Evolutionary conservation across 2,888 invertebrate genomes (phyloP).

Genomic region (Dexiosoma caninum): DNA sequence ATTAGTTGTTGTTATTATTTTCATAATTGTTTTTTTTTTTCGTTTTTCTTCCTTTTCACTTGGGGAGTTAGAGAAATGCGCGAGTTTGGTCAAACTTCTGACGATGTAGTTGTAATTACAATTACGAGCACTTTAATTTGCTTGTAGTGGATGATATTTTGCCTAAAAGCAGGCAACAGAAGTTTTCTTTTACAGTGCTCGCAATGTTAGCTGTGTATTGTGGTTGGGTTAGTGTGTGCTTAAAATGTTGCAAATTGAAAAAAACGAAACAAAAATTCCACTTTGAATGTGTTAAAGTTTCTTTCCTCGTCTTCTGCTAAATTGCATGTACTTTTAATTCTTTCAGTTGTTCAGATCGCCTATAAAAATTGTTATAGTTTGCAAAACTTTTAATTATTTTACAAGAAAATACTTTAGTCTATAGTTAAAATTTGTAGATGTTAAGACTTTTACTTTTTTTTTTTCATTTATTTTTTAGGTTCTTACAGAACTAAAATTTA

Average conservation of each 20-base stretch:
- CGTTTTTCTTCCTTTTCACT: slow-evolving; percentile 18
- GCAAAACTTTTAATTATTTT: slow-evolving; percentile 42
- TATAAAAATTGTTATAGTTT: slow-evolving; percentile 39
- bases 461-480: neutral
- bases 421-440: too few relatives aligned
- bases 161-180: slow-evolving; percentile 19
- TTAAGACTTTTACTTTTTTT: neutral
- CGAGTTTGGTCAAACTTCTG: slow-evolving; percentile 44
- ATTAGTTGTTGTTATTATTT: slow-evolving; percentile 56
- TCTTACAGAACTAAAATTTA: too few relatives aligned
- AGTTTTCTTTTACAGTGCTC: neutral
- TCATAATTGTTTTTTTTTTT: slow-evolving; percentile 38
- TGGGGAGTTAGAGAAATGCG: neutral
- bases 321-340: slow-evolving; percentile 10
- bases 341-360: neutral
- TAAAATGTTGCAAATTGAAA: slow-evolving; percentile 40
- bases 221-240: neutral
- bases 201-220: neutral
- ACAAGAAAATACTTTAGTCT: neutral
- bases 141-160: neutral
- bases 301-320: slow-evolving; percentile 25
- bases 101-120: slow-evolving; percentile 36
- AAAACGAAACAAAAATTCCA: slow-evolving; percentile 21
- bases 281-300: slow-evolving; percentile 29
- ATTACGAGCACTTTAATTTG: neutral